phyloP scores from a whole-genome alignment of 30 jellyfish, hydroid and myxozoan genomes.

The Pelagia noctiluca region DNA sequence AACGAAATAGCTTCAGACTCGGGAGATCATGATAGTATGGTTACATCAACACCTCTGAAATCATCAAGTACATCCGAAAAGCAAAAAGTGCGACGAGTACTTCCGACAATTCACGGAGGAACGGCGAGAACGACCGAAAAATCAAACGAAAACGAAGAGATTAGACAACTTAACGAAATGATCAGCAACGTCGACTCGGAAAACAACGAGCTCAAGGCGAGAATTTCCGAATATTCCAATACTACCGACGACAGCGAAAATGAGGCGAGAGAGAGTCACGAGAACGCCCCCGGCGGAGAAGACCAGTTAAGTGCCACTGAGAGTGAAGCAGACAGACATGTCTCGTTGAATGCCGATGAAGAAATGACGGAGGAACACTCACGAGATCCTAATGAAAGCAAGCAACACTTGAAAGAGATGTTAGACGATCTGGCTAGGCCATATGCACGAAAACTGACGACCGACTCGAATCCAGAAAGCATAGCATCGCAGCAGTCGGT shows the following conservation, averaged over 20 bases:
- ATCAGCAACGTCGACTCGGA: conserved; percentile 14
- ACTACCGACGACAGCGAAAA: not conserved
- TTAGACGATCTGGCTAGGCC: conserved; percentile 67
- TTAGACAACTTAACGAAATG: conserved; percentile 37
- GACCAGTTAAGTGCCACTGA: conserved; percentile 75
- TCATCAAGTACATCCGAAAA: conserved; percentile 20
- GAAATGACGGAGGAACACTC: not conserved
- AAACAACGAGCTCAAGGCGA: conserved; percentile 33
- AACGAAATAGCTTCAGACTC: too few species aligned
- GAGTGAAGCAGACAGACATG: conserved; percentile 65
- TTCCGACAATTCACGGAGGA: conserved; percentile 65
- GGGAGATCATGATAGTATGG: not conserved
- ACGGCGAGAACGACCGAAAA: conserved; percentile 8
- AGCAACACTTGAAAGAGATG: conserved; percentile 47
- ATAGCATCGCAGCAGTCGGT: too few species aligned
- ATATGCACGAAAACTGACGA: not conserved
- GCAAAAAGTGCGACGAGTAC: conserved; percentile 58
- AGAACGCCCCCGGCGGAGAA: conserved; percentile 34
- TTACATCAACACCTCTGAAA: conserved; percentile 53
- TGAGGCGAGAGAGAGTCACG: not conserved
- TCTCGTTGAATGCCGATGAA: conserved; percentile 13
- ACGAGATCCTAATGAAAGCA: conserved; percentile 15
- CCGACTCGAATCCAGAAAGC: not conserved
- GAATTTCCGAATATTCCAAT: not conserved
- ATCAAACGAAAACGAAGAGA: conserved; percentile 17